These are phyloP conservation scores for Danionella cerebrum DNA, from an alignment of 2,113 vertebrate species.

Conservation along the genomic window DNA sequence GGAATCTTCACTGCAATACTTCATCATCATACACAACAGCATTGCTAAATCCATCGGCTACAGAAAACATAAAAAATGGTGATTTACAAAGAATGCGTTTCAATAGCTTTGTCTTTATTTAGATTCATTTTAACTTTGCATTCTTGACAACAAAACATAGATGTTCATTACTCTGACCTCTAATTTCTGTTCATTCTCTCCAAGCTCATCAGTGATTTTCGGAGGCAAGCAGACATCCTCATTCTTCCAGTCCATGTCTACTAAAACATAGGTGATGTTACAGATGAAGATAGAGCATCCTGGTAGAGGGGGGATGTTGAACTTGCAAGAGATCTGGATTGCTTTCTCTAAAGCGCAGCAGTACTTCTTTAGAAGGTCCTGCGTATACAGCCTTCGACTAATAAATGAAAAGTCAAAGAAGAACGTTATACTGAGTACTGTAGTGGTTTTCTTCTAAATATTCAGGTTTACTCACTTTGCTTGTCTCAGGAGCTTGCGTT, in stretches of 20 bases:
- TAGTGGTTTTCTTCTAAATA: background rate
- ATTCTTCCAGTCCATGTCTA: rapidly evolving
- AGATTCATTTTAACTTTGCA: too few species aligned
- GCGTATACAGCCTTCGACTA: slow-evolving; percentile 51
- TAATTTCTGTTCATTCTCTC: slow-evolving; percentile 5
- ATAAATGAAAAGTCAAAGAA: background rate
- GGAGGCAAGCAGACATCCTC: slow-evolving; percentile 53
- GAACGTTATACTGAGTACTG: background rate
- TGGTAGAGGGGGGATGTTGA: slow-evolving; percentile 74
- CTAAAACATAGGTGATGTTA: rapidly evolving
- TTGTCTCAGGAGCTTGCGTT: slow-evolving; percentile 51
- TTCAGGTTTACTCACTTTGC: slow-evolving; percentile 52
- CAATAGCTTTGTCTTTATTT: too few species aligned
- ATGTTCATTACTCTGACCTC: slow-evolving; percentile 38
- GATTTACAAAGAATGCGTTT: too few species aligned
- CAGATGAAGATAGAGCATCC: slow-evolving; percentile 72
- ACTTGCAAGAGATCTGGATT: slow-evolving; percentile 67
- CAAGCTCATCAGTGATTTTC: background rate
- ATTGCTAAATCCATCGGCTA: slow-evolving; percentile 55
- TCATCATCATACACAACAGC: slow-evolving; percentile 66
- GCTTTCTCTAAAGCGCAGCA: slow-evolving; percentile 70
- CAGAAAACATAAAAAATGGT: background rate
- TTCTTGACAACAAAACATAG: background rate
- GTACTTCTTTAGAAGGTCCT: slow-evolving; percentile 64
- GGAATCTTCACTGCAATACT: slow-evolving; percentile 57